phyloP scores from a whole-genome alignment of 2,797 vertebrate genomes.

The Propithecus deckenii region DNA sequence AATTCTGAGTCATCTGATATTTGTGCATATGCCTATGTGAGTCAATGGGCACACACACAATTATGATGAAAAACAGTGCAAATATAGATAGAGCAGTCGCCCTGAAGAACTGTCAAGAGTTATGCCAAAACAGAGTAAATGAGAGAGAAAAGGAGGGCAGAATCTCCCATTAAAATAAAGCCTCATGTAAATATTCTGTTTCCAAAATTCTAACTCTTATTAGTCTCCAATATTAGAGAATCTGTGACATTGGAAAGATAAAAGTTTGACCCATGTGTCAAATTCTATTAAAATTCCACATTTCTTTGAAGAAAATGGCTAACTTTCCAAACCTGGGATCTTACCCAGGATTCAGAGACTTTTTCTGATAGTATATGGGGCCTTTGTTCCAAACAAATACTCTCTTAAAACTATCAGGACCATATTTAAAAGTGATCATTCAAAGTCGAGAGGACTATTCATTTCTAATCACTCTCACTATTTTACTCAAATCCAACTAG shows the following conservation, averaged over 20 bases:
- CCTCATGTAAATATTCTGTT: neutral
- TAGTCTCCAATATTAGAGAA: neutral
- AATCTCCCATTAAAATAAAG: neutral
- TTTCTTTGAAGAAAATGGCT: neutral
- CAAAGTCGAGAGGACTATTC: neutral
- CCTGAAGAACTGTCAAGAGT: neutral
- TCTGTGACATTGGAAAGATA: neutral
- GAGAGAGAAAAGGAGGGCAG: neutral
- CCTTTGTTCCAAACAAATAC: neutral
- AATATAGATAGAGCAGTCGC: neutral
- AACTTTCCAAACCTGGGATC: neutral
- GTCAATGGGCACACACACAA: neutral
- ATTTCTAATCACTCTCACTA: neutral
- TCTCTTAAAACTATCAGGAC: neutral
- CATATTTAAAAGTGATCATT: neutral
- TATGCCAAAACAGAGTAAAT: neutral
- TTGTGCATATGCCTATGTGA: neutral
- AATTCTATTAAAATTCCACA: slow-evolving; percentile 35
- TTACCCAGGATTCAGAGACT: neutral
- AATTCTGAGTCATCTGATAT: neutral
- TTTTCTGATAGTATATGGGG: neutral
- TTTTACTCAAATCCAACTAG: neutral
- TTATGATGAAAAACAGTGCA: neutral
- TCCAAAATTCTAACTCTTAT: slow-evolving; percentile 17
- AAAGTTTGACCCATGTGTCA: neutral